These are phyloP conservation scores for Leptodactylus fallax DNA, from an alignment of 2,797 vertebrate species.

Conservation along the genomic window DNA sequence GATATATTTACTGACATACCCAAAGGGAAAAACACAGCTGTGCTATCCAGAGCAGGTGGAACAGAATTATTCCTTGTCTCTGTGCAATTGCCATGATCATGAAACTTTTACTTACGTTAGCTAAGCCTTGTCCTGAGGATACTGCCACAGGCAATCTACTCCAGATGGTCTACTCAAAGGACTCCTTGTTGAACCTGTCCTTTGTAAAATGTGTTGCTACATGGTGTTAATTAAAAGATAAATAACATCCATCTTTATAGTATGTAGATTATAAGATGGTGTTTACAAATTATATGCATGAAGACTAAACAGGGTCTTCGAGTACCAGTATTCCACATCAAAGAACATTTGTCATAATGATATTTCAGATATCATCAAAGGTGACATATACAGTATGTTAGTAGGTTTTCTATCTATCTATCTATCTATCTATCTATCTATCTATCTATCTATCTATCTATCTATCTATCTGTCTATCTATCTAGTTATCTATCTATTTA, in stretches of 20 bases:
- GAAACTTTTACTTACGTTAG: constrained; percentile 59
- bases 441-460: no score
- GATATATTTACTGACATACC: constrained; percentile 60
- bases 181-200: constrained; percentile 56
- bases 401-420: no score
- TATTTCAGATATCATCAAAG: no score
- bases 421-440: no score
- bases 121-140: constrained; percentile 60
- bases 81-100: constrained; percentile 55
- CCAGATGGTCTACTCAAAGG: constrained; percentile 61
- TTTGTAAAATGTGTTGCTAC: constrained; percentile 57
- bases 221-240: constrained; percentile 60
- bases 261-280: no score
- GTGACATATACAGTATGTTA: no score
- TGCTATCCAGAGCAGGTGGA: constrained; percentile 52
- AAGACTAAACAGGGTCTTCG: neutral
- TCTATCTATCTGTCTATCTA: no score
- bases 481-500: no score
- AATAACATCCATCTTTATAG: constrained; percentile 40
- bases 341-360: no score
- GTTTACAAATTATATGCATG: constrained; percentile 24
- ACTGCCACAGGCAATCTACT: constrained; percentile 52
- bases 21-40: constrained; percentile 54
- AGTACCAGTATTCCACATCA: no score
- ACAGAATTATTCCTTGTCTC: constrained; percentile 55